A percentile compares a stretch with the other conserved stretches of the same genome.
These are phyloP conservation scores for Pollenia labialis DNA, from an alignment of 2,888 invertebrate genomes.

Conservation along the genomic window DNA sequence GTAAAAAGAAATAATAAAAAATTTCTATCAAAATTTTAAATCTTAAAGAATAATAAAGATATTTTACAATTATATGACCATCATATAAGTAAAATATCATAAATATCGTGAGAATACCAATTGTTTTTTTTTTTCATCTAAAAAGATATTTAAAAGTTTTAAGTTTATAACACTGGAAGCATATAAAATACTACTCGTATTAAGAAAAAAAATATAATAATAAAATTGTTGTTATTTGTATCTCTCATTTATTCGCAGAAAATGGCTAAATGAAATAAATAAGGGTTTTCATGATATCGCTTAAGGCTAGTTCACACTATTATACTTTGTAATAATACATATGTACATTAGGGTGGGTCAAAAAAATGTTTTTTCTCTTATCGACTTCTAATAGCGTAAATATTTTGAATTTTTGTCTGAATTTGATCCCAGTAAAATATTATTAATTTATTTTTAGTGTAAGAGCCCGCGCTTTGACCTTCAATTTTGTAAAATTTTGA, in stretches of 20 bases:
- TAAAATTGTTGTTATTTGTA: neutral
- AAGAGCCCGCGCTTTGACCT: no score
- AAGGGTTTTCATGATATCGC: no score
- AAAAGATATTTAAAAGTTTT: slow-evolving; percentile 12
- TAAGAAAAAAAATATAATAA: no score
- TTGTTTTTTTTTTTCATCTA: slow-evolving; percentile 6
- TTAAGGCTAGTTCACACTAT: no score
- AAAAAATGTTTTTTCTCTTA: no score
- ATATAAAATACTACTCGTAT: slow-evolving; percentile 16
- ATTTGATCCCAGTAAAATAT: no score
- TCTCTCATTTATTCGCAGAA: neutral
- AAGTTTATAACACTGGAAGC: slow-evolving; percentile 41
- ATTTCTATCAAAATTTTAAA: slow-evolving; percentile 36
- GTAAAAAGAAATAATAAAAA: slow-evolving; percentile 5
- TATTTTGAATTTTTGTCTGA: no score
- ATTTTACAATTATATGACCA: slow-evolving; percentile 40
- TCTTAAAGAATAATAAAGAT: slow-evolving; percentile 31
- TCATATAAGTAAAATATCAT: slow-evolving; percentile 24
- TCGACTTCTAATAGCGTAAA: no score
- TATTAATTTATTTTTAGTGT: no score
- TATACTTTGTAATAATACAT: no score
- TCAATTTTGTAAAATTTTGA: no score
- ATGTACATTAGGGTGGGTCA: no score
- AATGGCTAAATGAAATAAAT: neutral
- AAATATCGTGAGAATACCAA: slow-evolving; percentile 62